These are phyloP conservation scores for Cosmia pyralina DNA, from an alignment of 2,888 invertebrate species.

Conservation along the genomic window DNA sequence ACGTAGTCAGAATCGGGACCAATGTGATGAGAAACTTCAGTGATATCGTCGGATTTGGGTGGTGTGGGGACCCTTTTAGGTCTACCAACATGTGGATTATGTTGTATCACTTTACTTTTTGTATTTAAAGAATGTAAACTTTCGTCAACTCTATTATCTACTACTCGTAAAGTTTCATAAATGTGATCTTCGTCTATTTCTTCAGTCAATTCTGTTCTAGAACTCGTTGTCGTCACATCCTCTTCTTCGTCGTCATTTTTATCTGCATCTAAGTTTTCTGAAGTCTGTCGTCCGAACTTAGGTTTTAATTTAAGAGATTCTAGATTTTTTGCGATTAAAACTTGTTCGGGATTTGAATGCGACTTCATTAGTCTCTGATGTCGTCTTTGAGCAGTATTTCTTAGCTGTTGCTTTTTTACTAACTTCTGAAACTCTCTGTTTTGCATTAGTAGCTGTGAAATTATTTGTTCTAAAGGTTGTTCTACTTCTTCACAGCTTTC, in stretches of 20 bases:
- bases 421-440: slow-evolving; percentile 95
- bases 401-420: slow-evolving; percentile 93
- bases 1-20: slow-evolving; percentile 88
- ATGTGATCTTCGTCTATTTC: slow-evolving; percentile 89
- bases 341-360: slow-evolving; percentile 87
- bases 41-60: slow-evolving; percentile 67
- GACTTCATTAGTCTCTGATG: slow-evolving; percentile 90
- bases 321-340: slow-evolving; percentile 81
- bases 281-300: slow-evolving; percentile 81
- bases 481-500: slow-evolving; percentile 83
- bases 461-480: slow-evolving; percentile 93
- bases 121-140: slow-evolving; percentile 74
- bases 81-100: slow-evolving; percentile 71
- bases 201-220: slow-evolving; percentile 69
- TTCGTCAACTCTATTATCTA: slow-evolving; percentile 80
- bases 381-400: slow-evolving; percentile 88
- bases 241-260: slow-evolving; percentile 64
- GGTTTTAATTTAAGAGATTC: slow-evolving; percentile 80
- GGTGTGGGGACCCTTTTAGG: slow-evolving; percentile 83
- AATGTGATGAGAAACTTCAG: slow-evolving; percentile 76
- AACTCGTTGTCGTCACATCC: slow-evolving; percentile 65
- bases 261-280: slow-evolving; percentile 77
- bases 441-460: slow-evolving; percentile 95
- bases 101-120: slow-evolving; percentile 82
- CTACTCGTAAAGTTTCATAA: slow-evolving; percentile 90